A percentile compares a stretch with the other conserved stretches of the same genome.
These are phyloP conservation scores for Engystomops pustulosus DNA, from an alignment of 2,113 vertebrate genomes.

Conservation along the genomic window DNA sequence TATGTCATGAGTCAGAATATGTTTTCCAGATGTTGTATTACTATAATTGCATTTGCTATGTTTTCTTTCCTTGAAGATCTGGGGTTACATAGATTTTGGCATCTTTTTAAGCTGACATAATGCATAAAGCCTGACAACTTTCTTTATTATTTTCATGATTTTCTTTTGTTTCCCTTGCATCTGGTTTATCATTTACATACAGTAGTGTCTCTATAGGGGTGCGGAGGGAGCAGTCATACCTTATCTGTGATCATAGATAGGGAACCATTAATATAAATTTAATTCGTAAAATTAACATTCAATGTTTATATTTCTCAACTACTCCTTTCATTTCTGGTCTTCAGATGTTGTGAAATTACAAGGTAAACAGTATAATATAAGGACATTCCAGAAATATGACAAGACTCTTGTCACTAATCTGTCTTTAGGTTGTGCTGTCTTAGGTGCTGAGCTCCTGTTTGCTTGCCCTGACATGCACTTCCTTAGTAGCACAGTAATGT, in stretches of 20 bases:
- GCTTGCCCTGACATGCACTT: neutral
- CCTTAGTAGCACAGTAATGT: neutral
- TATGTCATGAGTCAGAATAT: constrained; percentile 10
- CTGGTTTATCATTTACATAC: neutral
- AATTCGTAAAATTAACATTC: too few species aligned
- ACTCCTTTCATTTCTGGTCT: neutral
- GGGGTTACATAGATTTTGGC: neutral
- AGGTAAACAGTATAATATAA: neutral
- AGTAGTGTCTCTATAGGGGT: too few species aligned
- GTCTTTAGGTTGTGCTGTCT: neutral
- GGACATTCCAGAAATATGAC: neutral
- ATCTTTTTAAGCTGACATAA: neutral
- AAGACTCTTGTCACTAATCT: neutral
- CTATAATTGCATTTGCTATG: neutral
- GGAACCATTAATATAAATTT: neutral
- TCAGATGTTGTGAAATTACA: neutral
- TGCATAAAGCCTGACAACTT: too few species aligned
- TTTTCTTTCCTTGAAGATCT: neutral
- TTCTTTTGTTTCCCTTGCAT: neutral
- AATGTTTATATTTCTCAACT: neutral
- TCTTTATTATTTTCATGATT: neutral
- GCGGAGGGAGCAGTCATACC: too few species aligned
- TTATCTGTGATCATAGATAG: too few species aligned
- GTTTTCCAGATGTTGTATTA: constrained; percentile 14
- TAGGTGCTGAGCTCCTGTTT: neutral